Base-by-base conservation (phyloP, 2,888 invertebrate genomes). In the Chirona hameri region DNA sequence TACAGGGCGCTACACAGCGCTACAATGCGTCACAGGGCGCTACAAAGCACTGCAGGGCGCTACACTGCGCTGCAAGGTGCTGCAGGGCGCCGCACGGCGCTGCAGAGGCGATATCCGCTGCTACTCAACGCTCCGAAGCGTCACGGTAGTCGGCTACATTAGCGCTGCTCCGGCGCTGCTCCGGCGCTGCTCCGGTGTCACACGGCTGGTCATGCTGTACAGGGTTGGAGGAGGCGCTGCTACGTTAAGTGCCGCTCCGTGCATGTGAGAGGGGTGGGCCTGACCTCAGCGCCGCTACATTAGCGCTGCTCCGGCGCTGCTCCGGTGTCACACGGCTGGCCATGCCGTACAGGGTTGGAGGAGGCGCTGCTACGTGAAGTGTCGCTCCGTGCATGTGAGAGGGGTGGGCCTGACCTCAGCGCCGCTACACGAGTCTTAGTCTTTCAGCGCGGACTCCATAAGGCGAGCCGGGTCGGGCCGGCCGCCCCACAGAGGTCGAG, bases 361-460 rank as follows among this genome's bases (percentile, higher is more conserved):
- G 31, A n/a, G 65, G 5, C 24, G 5, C 10, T 39, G 39, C 39
- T 39, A 39, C 39, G 39, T 39, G 4, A 60, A 12, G 69, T 29
- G 65, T 29, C 27, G 31, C 15, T 24, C n/a, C 65, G 65, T 12
- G 2, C 65, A n/a, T 12, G 57, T 10, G 18, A 3, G 31, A 15
- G 31, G 29, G 69, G 14, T 27, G 31, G 29, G 31, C 18, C 72
- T 3, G 31, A 72, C 29, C 72, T 29, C 72, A 21, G 76, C 21
- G 24, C 46, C 46, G 46, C 46, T 76, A 46, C 24, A 46, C 76
- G 76, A 76, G 76, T 76, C 76, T 76, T 18, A 39, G 76, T 76
- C 76, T 76, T 76, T 76, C 76, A 76, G 21, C 76, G 76, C 24
- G 39, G 76, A 76, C 76, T 76, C 76, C 76, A 76, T 76, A 76